Base-by-base conservation (phyloP, 1,140 invertebrate species). In the Ganaspis sp. region DNA sequence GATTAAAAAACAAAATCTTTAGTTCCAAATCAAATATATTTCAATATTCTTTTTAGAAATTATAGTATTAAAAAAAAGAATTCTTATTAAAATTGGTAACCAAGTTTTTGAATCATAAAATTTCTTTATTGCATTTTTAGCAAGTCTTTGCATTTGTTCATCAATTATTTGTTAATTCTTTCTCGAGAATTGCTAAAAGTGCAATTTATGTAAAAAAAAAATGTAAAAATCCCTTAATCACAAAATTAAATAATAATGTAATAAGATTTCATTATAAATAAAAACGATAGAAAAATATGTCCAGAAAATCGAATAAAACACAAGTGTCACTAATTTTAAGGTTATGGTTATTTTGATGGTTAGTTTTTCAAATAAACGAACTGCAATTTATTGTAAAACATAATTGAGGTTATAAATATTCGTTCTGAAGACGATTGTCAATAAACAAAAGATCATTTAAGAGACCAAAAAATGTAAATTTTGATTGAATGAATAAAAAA, bases 251-350 rank as follows among this genome's bases (percentile, higher is more conserved):
- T n/a, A 11, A 40, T 40, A 40, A 40, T 40, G 9, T 53, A 15
- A 53, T 2, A 9, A 53, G 3, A 53, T 17, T 9, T 21, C 21
- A 19, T 0, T 26, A 12, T 58, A 5, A 58, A 58, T 9, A 3
- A 58, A 42, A 19, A 69, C 12, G 17, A 40, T 4, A n/a, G 26
- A 64, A 11, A 38, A 76, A 17, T 70, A 75, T 72, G 53, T 76
- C 76, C 74, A 78, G 9, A 19, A 19, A 53, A 29, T 53, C 17
- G 12, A 49, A 45, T 6, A 29, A 37, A n/a, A 6, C n/a, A 72
- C 0, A 12, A 11, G 17, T 73, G 1, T 9, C 1, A 71, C 38
- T n/a, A n/a, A 71, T 40, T 71, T 71, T 38, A 21, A 71, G 70
- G 70, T 71, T 71, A 71, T 71, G 70, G n/a, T 71, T 40, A 37